Conservation (phyloP, 2,113 vertebrate genomes). For the Puffinus mauretanicus region DNA sequence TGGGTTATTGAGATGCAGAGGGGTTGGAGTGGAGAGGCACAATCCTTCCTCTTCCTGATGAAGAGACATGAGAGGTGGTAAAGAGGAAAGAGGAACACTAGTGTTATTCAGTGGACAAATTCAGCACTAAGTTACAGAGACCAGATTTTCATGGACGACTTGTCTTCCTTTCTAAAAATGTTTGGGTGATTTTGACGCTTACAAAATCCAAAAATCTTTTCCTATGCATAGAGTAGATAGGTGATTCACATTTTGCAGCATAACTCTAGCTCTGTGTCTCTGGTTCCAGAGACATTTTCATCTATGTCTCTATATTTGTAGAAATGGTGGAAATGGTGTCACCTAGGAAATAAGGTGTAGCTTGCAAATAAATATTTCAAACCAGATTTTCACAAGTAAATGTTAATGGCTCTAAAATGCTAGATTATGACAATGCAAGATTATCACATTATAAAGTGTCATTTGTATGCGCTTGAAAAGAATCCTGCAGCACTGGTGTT, state of each 20-base stretch:
- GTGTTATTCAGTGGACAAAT: not conserved
- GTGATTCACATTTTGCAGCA: not conserved
- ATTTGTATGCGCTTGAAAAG: not conserved
- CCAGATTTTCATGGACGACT: not conserved
- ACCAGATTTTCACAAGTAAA: slow-evolving; percentile 4
- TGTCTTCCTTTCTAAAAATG: not conserved
- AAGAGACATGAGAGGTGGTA: not conserved
- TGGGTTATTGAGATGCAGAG: not conserved
- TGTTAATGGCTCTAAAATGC: not conserved
- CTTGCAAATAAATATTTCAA: slow-evolving; percentile 32
- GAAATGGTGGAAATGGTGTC: not conserved
- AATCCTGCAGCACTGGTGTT: not conserved
- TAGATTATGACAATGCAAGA: not conserved
- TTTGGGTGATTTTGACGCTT: not conserved
- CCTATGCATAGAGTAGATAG: not conserved
- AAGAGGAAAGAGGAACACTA: not conserved
- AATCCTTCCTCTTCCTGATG: not conserved
- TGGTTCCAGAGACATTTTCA: not conserved
- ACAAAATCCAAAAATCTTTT: not conserved
- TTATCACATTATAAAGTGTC: not conserved
- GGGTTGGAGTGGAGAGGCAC: not conserved
- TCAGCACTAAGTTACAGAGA: not conserved
- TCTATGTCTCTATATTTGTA: not conserved
- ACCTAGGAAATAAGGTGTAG: not conserved
- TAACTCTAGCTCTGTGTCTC: not conserved